Evolutionary conservation across 2,797 vertebrate species (phyloP), one percentile per base, ranked within the genome.

Genomic region (Neosilurus hyrtlii): DNA sequence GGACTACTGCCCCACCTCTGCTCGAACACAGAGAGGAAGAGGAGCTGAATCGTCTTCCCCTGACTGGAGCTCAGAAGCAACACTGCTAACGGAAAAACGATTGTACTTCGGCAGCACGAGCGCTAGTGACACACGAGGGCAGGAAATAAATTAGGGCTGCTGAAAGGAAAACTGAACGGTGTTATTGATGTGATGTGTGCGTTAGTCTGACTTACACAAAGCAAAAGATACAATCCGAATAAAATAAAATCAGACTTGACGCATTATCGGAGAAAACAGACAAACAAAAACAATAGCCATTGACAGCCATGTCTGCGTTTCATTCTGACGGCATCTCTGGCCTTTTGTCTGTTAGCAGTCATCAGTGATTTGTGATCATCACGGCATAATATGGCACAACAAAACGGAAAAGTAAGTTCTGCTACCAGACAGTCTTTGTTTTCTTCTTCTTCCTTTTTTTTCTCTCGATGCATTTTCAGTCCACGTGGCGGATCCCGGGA

Each of bases 71-170:
- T 30, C 24, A 82, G 35, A 84, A 86, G 76, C 63, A 84, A 88
- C 82, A 82, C 80, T 87, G 80, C 73, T 43, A 83, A 91, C 65
- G 11, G 6, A 88, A 87, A 89, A 88, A 85, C 74, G 70, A 88
- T 86, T 89, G 87, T 88, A 86, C 83, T 89, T 91, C 86, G 86
- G 86, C 16, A 61, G 22, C 82, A 81, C 24, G 79, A 89, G 87
- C 70, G 59, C 84, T 86, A 84, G 63, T 86, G 83, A 89, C 63
- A 37, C 22, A 57, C 61, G 22, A 87, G 68, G 54, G 73, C 79
- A 86, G 67, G 51, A 89, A 93, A 94, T 93, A 94, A 94, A 94
- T 94, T 92, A 88, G 82, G 82, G 59, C 30, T 37, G 52, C 52
- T 68, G 30, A 77, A 57, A 62, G 22, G n/a, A 71, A 76, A 56